These are phyloP conservation scores for Bombus difficillimus DNA, from an alignment of 1,140 invertebrate species.

Conservation along the genomic window DNA sequence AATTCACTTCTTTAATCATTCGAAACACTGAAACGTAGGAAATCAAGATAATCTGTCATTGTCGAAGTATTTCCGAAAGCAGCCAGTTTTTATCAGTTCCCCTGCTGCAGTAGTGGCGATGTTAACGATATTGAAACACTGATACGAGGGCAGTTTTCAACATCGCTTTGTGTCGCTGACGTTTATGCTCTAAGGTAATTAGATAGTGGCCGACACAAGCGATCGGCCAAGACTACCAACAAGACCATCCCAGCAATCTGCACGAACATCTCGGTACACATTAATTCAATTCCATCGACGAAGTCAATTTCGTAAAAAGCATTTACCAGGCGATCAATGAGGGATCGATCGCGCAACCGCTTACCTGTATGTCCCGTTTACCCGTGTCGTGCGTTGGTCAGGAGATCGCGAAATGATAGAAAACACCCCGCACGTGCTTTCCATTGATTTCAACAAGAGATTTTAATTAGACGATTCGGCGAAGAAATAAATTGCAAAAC, in stretches of 20 bases:
- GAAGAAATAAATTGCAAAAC: background rate
- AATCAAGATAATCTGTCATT: background rate
- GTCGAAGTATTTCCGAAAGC: background rate
- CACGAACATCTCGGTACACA: constrained; percentile 60
- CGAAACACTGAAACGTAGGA: too few relatives aligned
- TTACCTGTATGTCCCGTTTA: constrained; percentile 21
- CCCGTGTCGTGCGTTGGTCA: background rate
- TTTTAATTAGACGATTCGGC: background rate
- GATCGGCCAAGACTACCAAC: constrained; percentile 60
- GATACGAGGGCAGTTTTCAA: background rate
- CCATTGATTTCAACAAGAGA: background rate
- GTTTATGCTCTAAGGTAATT: constrained; percentile 60
- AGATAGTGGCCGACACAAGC: constrained; percentile 54
- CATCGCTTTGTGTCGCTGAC: constrained; percentile 13
- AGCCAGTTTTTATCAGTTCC: background rate
- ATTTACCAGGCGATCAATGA: constrained; percentile 63
- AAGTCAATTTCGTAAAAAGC: constrained; percentile 70
- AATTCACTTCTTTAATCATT: background rate
- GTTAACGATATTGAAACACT: constrained; percentile 2
- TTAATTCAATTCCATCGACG: constrained; percentile 69
- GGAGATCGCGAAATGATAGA: constrained; percentile 1
- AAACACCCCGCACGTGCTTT: background rate
- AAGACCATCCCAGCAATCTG: constrained; percentile 66
- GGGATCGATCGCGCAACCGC: constrained; percentile 47
- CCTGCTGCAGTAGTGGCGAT: background rate